Base-by-base conservation (phyloP, 2,113 vertebrate species). In the Phodopus roborovskii region DNA sequence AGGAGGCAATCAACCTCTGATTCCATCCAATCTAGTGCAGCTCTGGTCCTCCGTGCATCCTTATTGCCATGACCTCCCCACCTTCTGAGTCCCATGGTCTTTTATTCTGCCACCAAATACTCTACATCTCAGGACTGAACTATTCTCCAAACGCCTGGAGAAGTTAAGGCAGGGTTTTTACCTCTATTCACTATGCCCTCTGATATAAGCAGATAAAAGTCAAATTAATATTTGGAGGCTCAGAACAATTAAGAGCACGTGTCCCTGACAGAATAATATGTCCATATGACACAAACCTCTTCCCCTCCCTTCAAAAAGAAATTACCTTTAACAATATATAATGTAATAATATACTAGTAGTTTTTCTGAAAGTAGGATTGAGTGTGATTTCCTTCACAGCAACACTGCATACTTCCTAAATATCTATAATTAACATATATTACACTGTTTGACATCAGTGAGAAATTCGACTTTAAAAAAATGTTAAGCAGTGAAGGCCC, bases 131-230 rank as follows among this genome's bases (percentile, higher is more conserved):
- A 62, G n/a, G 75, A 75, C 62, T 88, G n/a, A 82, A 82, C 78
- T 10, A 42, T 33, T 62, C 68, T 79, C 56, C 24, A 91, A 79
- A 53, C 11, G 66, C 7, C 56, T 45, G 45, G 6, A 60, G 33
- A 73, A 73, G 39, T 45, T 48, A 86, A 82, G 30, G 0, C 45
- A 48, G 17, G 42, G 33, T 75, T n/a, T 88, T 42, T 45, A 48
- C 19, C 30, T 81, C 16, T 45, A 30, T 89, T 53, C 6, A 4
- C 30, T 26, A 36, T 7, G 9, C 56, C 56, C 36, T 77, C 48
- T n/a, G 74, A 79, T 45, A 83, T 5, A 88, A 75, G 15, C 58
- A 92, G 81, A 78, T 74, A 50, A 92, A 95, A 93, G 62, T 33
- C 64, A 53, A 71, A 90, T 60, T 68, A 77, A 24, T 20, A 86